Base-by-base conservation (phyloP, 2,797 vertebrate genomes). In the Onychomys torridus region DNA sequence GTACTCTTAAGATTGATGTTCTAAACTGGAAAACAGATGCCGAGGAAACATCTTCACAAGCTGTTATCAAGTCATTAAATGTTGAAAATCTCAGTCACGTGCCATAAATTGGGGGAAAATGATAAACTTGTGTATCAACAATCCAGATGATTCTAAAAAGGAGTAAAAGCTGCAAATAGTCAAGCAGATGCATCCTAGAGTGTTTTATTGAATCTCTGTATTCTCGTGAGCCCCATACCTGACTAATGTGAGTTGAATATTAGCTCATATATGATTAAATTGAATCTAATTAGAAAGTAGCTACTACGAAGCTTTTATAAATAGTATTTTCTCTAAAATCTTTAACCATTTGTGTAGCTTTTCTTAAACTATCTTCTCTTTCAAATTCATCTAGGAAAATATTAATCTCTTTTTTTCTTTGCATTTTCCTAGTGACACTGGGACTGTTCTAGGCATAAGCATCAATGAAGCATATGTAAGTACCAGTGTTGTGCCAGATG, bases 361-460 rank as follows among this genome's bases (percentile, higher is more conserved):
- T 84, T 89, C 81, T 87, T 13, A n/a, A 94, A 79, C n/a, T 90
- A 5, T 73, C 67, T 90, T 76, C 82, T 89, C 73, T 94, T 89
- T 65, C 40, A 43, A 96, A 92, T 65, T 92, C 27, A 95, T 82
- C 34, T 29, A 59, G 63, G 55, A 77, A 95, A 75, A 93, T 81
- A 57, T 19, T 37, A 59, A 81, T 43, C 12, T 71, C 19, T 75
- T 67, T 43, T 23, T 94, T 89, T 63, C 29, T 52, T 2, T 65
- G 12, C 7, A 76, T 12, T 75, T 84, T 32, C 14, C 32, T 43
- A 52, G 34, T 21, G 17, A 76, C 14, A 11, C 57, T 32, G 65
- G 40, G 10, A 85, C 10, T 71, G 7, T 65, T 88, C 63, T 3
- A 2, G 19, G 37, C 71, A 34, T 25, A 23, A 84, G 29, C 29